Evolutionary conservation across 2,888 invertebrate genomes (phyloP), one percentile per base, ranked within the genome.

Genomic region (Cheilosia scutellata): DNA sequence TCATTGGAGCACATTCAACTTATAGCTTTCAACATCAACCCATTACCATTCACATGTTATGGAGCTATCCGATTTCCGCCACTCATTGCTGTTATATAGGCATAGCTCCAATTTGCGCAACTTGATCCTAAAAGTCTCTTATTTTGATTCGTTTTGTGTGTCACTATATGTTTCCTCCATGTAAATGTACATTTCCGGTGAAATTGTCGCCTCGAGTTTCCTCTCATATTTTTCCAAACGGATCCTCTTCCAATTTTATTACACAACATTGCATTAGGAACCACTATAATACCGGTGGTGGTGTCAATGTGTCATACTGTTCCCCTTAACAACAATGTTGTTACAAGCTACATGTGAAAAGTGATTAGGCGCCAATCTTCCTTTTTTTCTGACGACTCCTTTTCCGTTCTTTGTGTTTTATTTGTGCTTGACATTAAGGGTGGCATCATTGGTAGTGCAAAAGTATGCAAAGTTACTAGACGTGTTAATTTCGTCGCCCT

Each of bases 281-380:
- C 37, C 31, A 57, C 76, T n/a, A 20, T 20, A 20, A 20, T 20
- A 40, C 51, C 16, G 51, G 9, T 20, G 51, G 9, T 20, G 47
- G 47, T 31, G 33, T 25, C 42, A 25, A 16, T 68, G 37, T 47
- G 37, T 47, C 51, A 51, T 13, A 51, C n/a, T 31, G 42, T 9
- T 57, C 37, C n/a, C 47, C 47, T 13, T 37, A 33, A n/a, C 27
- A 6, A 7, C 13, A 27, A 16, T 44, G 16, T 20, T 75, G 63
- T 29, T 49, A 66, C 75, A 76, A 65, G 75, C 31, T 40, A 42
- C 57, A 76, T 60, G 51, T 82, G 44, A 25, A 76, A 82, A 76
- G 72, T 82, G 77, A 77, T 77, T 82, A 77, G 82, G 82, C 82
- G 82, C 82, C 82, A 82, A 71, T 72, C 40, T 53, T 66, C 44